Evolutionary conservation across 1,140 invertebrate genomes (phyloP).

Genomic region (Colletes latitarsis): DNA sequence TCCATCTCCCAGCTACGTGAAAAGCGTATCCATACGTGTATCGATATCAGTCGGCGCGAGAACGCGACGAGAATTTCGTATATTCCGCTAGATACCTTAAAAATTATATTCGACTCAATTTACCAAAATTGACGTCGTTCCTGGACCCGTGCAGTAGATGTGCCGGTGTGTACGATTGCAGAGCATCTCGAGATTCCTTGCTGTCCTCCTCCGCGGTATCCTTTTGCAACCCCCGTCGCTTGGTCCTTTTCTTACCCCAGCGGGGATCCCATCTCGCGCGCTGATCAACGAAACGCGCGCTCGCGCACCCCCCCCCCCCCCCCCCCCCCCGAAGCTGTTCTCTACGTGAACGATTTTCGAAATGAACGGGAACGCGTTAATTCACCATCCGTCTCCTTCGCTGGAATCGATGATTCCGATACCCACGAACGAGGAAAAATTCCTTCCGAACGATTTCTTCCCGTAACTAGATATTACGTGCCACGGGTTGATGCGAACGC

Average conservation of each 20-base stretch:
- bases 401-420: neutral
- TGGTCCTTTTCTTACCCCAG: slow-evolving; percentile 17
- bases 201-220: neutral
- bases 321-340: neutral
- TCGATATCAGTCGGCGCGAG: slow-evolving; percentile 26
- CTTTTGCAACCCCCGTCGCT: neutral
- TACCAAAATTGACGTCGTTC: slow-evolving; percentile 52
- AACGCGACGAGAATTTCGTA: slow-evolving; percentile 53
- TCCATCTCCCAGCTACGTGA: slow-evolving; percentile 1
- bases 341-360: slow-evolving; percentile 40
- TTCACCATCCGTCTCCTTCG: slow-evolving; percentile 15
- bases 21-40: slow-evolving; percentile 6
- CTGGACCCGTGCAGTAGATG: slow-evolving; percentile 28
- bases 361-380: slow-evolving; percentile 40
- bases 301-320: neutral
- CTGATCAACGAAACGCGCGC: slow-evolving; percentile 23
- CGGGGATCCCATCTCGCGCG: neutral
- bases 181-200: slow-evolving; percentile 19
- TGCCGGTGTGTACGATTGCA: slow-evolving; percentile 13
- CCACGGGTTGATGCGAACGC: too few relatives aligned
- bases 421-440: neutral
- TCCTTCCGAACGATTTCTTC: slow-evolving; percentile 11
- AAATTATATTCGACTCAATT: slow-evolving; percentile 66
- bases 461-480: slow-evolving; percentile 33
- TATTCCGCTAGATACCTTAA: slow-evolving; percentile 57